A percentile compares a stretch with the other conserved stretches of the same genome.
Conservation (phyloP, 2,888 invertebrate species). For the Deilephila porcellus region DNA sequence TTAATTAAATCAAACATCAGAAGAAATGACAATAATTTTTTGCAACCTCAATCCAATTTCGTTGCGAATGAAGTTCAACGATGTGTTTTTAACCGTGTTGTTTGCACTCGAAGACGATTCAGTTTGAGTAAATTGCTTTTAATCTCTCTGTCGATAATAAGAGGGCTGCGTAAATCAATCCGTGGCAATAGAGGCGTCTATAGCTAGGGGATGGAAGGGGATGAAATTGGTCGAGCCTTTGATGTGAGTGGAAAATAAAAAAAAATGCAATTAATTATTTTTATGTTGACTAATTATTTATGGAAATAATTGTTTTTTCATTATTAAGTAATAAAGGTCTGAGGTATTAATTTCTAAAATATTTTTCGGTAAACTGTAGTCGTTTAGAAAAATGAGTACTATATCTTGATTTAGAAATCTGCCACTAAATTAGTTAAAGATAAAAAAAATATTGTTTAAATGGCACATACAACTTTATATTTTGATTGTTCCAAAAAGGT, state of each 20-base stretch:
- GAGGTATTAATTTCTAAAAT: no score
- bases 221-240: constrained; percentile 27
- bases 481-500: no score
- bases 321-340: no score
- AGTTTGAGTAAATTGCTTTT: constrained; percentile 30
- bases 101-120: constrained; percentile 20
- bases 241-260: background rate
- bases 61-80: background rate
- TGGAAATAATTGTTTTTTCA: no score
- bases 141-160: constrained; percentile 70
- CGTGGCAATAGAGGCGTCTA: constrained; percentile 58
- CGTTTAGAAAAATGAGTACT: no score
- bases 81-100: constrained; percentile 18
- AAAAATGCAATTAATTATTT: no score
- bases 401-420: no score
- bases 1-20: background rate
- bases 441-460: no score
- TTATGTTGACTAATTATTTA: no score
- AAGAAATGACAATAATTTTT: background rate
- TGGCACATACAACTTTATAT: no score
- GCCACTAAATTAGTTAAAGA: no score
- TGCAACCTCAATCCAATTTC: background rate
- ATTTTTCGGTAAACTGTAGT: no score
- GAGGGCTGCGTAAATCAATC: constrained; percentile 76
- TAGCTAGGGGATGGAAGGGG: constrained; percentile 47